Evolutionary conservation across 2,797 vertebrate species (phyloP), one percentile per base, ranked within the genome.

Genomic region (Sus cebifrons): DNA sequence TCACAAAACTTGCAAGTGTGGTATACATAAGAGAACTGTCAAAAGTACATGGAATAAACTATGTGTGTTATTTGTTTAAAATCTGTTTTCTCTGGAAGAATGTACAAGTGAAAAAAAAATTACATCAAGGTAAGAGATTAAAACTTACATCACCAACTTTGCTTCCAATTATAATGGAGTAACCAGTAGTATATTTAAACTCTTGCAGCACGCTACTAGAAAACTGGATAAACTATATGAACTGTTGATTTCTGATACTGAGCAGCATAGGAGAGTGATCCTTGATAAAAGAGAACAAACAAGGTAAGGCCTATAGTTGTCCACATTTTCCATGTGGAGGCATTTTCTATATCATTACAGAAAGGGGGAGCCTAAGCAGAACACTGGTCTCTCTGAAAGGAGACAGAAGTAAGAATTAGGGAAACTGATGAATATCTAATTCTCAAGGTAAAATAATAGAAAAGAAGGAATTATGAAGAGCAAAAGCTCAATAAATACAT

Each of bases 321-420:
- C 64, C 75, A 65, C 23, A 56, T 13, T 29, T 52, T 81, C 29
- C 81, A 11, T 5, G 13, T 67, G 49, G 6, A 85, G 73, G 18
- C 25, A 67, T 86, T 87, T 77, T 90, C 65, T 78, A 2, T 13
- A 65, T 75, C 32, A 75, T 56, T 32, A 20, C 4, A 67, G 21
- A 29, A n/a, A 92, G 17, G 8, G 58, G 18, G 4, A 58, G 9
- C 16, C 36, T 32, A 84, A 64, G 21, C 5, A 87, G 3, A 87
- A 78, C 20, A 56, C 44, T 78, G 15, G 10, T 40, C 54, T 82
- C 68, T 93, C 58, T 88, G 3, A 87, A 96, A 79, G 29, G 32
- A 83, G 32, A 79, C 1, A 95, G 60, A 84, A n/a, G 36, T 75
- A 25, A 32, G 83, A 87, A 78, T 74, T 94, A 85, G 58, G 54